Conservation (phyloP, 2,113 vertebrate species). For the Cheirogaleus medius region DNA sequence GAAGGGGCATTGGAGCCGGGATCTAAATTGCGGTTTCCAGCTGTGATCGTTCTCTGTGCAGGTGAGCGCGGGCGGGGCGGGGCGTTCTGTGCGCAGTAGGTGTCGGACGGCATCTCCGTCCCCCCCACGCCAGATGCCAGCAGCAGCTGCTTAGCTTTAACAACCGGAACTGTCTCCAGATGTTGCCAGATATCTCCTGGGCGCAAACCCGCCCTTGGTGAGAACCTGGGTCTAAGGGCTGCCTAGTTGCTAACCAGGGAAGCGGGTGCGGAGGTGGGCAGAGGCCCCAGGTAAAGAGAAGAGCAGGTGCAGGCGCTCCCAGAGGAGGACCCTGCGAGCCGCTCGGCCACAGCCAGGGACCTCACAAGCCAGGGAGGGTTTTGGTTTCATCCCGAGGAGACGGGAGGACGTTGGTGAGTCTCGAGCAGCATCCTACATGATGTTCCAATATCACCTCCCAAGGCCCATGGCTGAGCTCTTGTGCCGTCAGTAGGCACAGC, state of each 20-base stretch:
- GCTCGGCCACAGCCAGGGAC: background rate
- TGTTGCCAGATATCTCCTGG: background rate
- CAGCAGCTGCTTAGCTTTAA: too few species aligned
- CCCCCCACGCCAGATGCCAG: background rate
- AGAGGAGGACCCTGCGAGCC: background rate
- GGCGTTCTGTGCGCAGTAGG: rapidly evolving
- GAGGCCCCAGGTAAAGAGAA: rapidly evolving
- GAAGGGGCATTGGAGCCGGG: background rate
- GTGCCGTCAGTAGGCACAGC: rapidly evolving
- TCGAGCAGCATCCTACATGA: rapidly evolving
- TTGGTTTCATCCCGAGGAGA: background rate
- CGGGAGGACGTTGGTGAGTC: rapidly evolving
- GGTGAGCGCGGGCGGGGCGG: rapidly evolving
- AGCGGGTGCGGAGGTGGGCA: too few species aligned
- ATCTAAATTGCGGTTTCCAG: background rate
- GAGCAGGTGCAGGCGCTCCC: rapidly evolving
- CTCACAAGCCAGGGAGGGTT: rapidly evolving
- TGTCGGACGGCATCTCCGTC: rapidly evolving
- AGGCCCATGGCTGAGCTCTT: rapidly evolving
- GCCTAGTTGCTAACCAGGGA: background rate
- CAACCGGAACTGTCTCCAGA: background rate
- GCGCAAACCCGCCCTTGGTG: rapidly evolving
- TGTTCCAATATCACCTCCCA: rapidly evolving
- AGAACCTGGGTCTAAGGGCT: background rate
- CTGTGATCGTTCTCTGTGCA: background rate